Base-by-base conservation (phyloP, 2,888 invertebrate species). In the Saturnia japonica region DNA sequence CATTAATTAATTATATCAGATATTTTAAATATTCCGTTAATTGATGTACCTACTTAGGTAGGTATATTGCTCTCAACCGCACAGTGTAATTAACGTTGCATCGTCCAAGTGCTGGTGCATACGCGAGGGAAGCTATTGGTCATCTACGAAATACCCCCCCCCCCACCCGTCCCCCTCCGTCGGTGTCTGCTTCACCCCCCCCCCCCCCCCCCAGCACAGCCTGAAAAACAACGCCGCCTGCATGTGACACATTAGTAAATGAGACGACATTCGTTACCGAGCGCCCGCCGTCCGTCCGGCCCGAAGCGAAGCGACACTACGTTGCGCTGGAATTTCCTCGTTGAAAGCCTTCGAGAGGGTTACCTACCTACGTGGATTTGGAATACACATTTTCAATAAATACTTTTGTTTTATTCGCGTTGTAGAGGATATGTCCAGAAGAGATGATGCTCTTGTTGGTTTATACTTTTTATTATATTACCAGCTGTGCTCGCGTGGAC, bases 211-310 rank as follows among this genome's bases (percentile, higher is more conserved):
- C 75, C 74, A 72, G 75, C 74, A 68, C 75, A 74, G 79, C 81
- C 81, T 81, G 85, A 86, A 91, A 91, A 93, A 93, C 92, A 93
- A 91, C 93, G 86, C 89, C 91, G 93, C 89, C 90, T 94, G 94
- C 91, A 90, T 94, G 93, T 93, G 94, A 94, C 94, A 94, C 93
- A 94, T 94, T 94, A 94, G 94, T 94, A 94, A 93, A 94, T 94
- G 94, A 94, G 94, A 90, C 89, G 85, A 91, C 94, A 94, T 94
- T 94, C 93, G 93, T 94, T 94, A 94, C 89, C 85, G 90, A 91
- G 89, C 90, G 90, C 90, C 88, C 77, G 78, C 76, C 71, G 82
- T n/a, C n/a, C n/a, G n/a, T n/a, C n/a, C n/a, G n/a, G n/a, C n/a
- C n/a, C n/a, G n/a, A n/a, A n/a, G n/a, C n/a, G n/a, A n/a, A n/a